Base-by-base conservation (phyloP, 30 jellyfish, hydroid and myxozoan species). In the Aurelia coerulea region DNA sequence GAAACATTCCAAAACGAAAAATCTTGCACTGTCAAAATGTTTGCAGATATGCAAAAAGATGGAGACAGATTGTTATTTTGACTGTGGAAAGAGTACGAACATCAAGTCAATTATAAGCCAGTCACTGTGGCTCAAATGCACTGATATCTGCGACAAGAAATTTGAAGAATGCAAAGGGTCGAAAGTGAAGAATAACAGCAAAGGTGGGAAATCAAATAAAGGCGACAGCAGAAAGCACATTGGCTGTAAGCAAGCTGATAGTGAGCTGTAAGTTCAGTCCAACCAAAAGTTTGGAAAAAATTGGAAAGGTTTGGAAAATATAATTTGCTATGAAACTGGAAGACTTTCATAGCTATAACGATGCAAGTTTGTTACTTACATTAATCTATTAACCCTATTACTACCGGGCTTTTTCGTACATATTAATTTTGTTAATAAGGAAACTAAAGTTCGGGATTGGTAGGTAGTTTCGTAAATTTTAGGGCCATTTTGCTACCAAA, bases 91-190 rank as follows among this genome's bases (percentile, higher is more conserved):
- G 32, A 54, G 50, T 4, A 70, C 53, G 0, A 74, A 84, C 50
- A 32, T 84, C 10, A 84, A 73, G 52, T 84, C 93, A 1, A 23
- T 70, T 8, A 62, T 84, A 11, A 33, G 42, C 5, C 80, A 84
- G 4, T n/a, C 67, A n/a, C 19, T 84, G 53, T 84, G 93, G 93
- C 49, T 34, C 59, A 84, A 39, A 60, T 84, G 93, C 79, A 84
- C 93, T 3, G 86, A 84, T 16, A 33, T 35, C 50, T 84, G 93
- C 52, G 93, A 84, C 65, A 51, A 31, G 60, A 62, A 17, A 39
- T 62, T 1, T 68, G 39, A 23, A 33, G 52, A 35, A 5, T 84
- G 93, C 76, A 73, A 71, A 14, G 81, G 74, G 8, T 15, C 11
- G 46, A 64, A 12, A 59, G 29, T 29, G 31, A 67, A 41, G 59